Conservation (phyloP, 1,140 invertebrate genomes). For the Drosophila mojavensis region DNA sequence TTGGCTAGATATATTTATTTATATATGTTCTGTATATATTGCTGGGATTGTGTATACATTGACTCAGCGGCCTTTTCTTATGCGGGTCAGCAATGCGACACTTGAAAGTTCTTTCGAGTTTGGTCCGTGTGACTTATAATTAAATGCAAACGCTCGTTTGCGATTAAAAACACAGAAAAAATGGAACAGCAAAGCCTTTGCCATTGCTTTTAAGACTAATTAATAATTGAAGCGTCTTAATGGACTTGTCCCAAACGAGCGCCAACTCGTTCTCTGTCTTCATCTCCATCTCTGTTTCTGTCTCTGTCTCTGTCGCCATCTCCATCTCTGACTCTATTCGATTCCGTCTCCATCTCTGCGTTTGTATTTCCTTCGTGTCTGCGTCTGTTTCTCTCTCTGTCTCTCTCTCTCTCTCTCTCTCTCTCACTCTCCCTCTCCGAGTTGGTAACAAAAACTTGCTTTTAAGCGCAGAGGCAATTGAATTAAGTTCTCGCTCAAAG, state of each 20-base stretch:
- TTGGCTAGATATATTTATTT: no score
- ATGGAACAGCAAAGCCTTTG: constrained; percentile 52
- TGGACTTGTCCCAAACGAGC: constrained; percentile 62
- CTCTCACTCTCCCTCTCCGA: constrained; percentile 9
- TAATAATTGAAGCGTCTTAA: constrained; percentile 79
- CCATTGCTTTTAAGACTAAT: constrained; percentile 76
- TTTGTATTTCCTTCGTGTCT: neutral
- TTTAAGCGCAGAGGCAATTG: constrained; percentile 76
- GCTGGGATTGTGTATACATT: no score
- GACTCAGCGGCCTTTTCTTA: constrained; percentile 1
- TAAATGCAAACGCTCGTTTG: constrained; percentile 72
- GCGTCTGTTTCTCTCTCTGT: neutral
- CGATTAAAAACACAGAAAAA: constrained; percentile 63
- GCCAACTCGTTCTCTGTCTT: constrained; percentile 23
- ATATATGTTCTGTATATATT: no score
- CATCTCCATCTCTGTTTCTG: constrained; percentile 11
- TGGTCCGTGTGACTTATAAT: constrained; percentile 56
- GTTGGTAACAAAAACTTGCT: constrained; percentile 54
- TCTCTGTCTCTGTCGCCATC: neutral
- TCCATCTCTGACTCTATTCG: neutral
- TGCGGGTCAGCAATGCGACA: constrained; percentile 10
- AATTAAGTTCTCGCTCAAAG: constrained; percentile 74
- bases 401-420: no score
- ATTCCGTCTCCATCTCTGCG: neutral
- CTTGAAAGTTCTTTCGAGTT: constrained; percentile 6